Evolutionary conservation across 2,888 invertebrate species (phyloP).

Genomic region (Bursaphelenchus okinawaensis): DNA sequence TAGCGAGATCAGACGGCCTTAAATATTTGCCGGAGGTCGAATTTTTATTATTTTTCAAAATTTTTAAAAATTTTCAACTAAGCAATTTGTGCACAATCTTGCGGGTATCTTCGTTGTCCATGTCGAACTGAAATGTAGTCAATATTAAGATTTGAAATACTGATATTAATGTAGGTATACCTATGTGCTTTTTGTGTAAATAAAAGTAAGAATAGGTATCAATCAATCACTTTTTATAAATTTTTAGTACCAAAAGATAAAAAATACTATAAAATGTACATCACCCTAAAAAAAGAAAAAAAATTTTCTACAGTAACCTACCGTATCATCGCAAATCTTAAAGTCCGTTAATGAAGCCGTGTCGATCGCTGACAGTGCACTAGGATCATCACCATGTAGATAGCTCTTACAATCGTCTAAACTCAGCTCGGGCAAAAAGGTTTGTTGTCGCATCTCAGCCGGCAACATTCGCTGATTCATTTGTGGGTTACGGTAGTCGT

Average conservation of each 20-base stretch:
- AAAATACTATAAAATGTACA: too few species aligned
- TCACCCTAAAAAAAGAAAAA: neutral
- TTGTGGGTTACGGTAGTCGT: neutral
- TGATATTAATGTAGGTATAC: too few species aligned
- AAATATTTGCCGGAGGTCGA: neutral
- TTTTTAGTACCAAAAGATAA: too few species aligned
- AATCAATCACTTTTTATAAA: too few species aligned
- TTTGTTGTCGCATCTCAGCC: neutral
- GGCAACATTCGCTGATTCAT: neutral
- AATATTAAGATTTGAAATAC: too few species aligned
- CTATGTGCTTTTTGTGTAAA: too few species aligned
- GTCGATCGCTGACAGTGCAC: constrained; percentile 1
- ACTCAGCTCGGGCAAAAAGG: neutral
- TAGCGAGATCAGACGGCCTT: neutral
- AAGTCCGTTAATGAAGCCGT: constrained; percentile 9
- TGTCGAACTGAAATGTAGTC: constrained; percentile 21
- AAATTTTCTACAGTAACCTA: constrained; percentile 2
- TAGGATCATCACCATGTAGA: neutral
- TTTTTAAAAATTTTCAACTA: constrained; percentile 6
- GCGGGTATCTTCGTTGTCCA: constrained; percentile 20
- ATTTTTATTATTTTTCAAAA: neutral
- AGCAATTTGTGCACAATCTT: constrained; percentile 19
- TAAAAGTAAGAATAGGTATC: too few species aligned
- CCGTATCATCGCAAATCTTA: constrained; percentile 6
- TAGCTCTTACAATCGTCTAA: neutral